Conservation (phyloP, 2,113 vertebrate species). For the Patagioenas fasciata region DNA sequence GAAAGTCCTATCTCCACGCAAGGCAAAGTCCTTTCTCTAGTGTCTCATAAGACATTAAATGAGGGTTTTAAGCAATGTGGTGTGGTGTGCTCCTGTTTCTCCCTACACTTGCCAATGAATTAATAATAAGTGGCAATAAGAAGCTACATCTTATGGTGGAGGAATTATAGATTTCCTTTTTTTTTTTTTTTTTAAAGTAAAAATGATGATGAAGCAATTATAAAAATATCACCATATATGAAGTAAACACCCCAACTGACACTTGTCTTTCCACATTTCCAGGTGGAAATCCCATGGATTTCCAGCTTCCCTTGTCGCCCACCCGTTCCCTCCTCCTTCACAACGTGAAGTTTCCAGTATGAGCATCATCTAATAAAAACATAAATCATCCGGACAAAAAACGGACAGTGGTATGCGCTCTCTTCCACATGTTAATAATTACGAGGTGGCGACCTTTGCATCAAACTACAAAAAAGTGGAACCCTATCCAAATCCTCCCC, state of each 20-base stretch:
- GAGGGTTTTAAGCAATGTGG: neutral
- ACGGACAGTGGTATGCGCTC: neutral
- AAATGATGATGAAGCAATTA: neutral
- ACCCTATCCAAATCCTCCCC: neutral
- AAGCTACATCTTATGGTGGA: neutral
- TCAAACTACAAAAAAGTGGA: neutral
- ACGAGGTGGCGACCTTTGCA: neutral
- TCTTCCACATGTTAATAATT: neutral
- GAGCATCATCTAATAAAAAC: neutral
- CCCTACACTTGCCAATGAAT: neutral
- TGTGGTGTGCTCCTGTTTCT: neutral
- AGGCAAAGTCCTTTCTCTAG: neutral
- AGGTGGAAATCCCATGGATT: neutral
- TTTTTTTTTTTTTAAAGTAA: neutral
- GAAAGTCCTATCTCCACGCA: neutral
- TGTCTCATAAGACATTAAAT: neutral
- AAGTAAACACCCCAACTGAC: neutral
- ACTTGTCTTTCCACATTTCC: neutral
- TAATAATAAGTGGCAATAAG: neutral
- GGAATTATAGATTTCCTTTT: neutral
- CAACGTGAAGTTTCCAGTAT: neutral
- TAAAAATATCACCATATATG: fast-evolving
- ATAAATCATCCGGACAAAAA: neutral
- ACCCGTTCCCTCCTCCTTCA: neutral
- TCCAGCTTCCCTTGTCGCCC: neutral